These are phyloP conservation scores for Phoebastria nigripes DNA, from an alignment of 2,797 vertebrate genomes.

Conservation along the genomic window DNA sequence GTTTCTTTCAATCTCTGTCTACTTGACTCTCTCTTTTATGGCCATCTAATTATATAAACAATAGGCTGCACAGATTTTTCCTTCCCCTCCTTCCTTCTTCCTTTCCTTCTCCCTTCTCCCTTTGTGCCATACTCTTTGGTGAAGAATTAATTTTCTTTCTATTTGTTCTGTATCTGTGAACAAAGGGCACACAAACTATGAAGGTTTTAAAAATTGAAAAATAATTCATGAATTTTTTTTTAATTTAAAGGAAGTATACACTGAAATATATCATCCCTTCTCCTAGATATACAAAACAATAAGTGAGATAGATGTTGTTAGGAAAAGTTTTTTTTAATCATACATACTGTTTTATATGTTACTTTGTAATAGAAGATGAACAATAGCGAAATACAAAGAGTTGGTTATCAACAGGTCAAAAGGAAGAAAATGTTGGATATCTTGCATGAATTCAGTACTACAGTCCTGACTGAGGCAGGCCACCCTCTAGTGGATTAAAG, in stretches of 20 bases:
- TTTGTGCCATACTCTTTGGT: background rate
- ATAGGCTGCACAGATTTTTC: background rate
- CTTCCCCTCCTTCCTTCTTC: background rate
- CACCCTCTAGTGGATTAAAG: constrained; percentile 77
- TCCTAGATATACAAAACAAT: background rate
- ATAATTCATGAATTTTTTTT: background rate
- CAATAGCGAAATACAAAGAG: background rate
- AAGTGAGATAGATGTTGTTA: background rate
- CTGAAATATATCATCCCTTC: background rate
- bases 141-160: background rate
- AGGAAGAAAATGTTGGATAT: background rate
- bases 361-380: background rate
- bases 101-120: background rate
- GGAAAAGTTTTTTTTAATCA: background rate
- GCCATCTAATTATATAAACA: background rate
- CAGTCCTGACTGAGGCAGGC: constrained; percentile 53
- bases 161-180: background rate
- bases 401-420: constrained; percentile 68
- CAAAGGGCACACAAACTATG: background rate
- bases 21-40: background rate
- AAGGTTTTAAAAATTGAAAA: background rate
- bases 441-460: background rate
- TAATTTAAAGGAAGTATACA: background rate
- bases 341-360: background rate
- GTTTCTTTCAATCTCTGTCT: background rate